Evolutionary conservation across 2,888 invertebrate species (phyloP).

Genomic region (Chrysolina haemoptera): DNA sequence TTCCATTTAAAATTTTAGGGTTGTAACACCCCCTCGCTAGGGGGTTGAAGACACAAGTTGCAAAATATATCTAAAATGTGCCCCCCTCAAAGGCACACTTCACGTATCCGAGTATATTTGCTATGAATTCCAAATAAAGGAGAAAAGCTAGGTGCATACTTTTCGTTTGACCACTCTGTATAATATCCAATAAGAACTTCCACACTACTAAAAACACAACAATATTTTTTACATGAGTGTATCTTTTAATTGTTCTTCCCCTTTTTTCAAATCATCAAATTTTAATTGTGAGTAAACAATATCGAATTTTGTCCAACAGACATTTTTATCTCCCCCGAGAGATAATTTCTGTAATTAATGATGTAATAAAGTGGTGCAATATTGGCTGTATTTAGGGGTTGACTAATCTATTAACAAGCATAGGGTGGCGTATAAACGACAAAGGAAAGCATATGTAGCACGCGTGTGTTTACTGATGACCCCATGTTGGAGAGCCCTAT

Average conservation of each 20-base stretch:
- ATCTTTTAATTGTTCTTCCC: not conserved
- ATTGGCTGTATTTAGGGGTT: slow-evolving; percentile 67
- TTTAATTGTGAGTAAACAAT: slow-evolving; percentile 26
- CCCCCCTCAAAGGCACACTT: no score
- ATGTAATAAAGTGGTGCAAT: slow-evolving; percentile 70
- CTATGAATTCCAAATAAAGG: no score
- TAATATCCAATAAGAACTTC: no score
- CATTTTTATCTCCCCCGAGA: slow-evolving; percentile 59
- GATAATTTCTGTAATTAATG: slow-evolving; percentile 69
- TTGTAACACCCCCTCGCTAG: no score
- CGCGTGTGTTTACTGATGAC: slow-evolving; percentile 35
- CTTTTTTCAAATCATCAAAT: slow-evolving; percentile 16
- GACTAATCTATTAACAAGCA: slow-evolving; percentile 67
- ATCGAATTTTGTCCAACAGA: slow-evolving; percentile 30
- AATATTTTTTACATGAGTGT: not conserved
- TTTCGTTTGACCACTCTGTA: no score
- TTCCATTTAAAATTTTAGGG: no score
- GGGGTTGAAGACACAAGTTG: no score
- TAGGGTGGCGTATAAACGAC: slow-evolving; percentile 53
- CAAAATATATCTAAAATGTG: no score
- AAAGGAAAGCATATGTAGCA: slow-evolving; percentile 60
- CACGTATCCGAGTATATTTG: no score
- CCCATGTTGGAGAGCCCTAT: slow-evolving; percentile 19
- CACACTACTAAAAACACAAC: not conserved
- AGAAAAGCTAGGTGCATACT: no score